Conservation (phyloP, 2,113 vertebrate genomes). For the Corythaixoides concolor region DNA sequence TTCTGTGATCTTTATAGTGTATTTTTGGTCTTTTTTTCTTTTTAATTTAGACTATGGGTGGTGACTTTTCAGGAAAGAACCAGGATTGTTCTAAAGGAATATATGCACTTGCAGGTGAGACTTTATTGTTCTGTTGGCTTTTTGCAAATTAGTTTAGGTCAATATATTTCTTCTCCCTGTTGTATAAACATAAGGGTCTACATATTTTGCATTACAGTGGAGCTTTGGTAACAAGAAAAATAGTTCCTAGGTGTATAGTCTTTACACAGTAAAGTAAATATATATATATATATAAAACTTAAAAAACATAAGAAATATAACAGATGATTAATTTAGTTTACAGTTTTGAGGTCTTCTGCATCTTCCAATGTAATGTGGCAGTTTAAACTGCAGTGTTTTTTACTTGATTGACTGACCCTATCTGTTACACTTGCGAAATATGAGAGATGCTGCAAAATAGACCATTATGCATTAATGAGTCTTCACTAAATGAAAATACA, state of each 20-base stretch:
- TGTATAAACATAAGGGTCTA: background rate
- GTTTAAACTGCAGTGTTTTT: background rate
- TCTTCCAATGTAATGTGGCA: background rate
- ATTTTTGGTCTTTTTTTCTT: background rate
- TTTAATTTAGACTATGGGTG: constrained; percentile 91
- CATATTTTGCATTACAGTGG: background rate
- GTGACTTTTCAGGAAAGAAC: constrained; percentile 97
- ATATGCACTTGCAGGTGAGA: constrained; percentile 92
- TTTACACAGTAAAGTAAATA: background rate
- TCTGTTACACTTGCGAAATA: background rate
- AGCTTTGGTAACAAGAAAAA: background rate
- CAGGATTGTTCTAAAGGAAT: constrained; percentile 98
- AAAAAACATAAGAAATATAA: background rate
- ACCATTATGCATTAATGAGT: background rate
- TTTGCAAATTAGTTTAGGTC: background rate
- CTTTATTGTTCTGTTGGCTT: background rate
- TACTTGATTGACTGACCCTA: background rate
- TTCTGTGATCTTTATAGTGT: background rate
- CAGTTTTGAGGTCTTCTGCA: background rate
- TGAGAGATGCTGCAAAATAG: background rate
- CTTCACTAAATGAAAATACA: background rate
- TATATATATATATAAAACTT: background rate
- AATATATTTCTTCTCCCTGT: background rate
- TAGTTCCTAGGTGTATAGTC: background rate
- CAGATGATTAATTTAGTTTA: background rate